These are phyloP conservation scores for Denticeps clupeoides DNA, from an alignment of 2,797 vertebrate species.

Conservation along the genomic window DNA sequence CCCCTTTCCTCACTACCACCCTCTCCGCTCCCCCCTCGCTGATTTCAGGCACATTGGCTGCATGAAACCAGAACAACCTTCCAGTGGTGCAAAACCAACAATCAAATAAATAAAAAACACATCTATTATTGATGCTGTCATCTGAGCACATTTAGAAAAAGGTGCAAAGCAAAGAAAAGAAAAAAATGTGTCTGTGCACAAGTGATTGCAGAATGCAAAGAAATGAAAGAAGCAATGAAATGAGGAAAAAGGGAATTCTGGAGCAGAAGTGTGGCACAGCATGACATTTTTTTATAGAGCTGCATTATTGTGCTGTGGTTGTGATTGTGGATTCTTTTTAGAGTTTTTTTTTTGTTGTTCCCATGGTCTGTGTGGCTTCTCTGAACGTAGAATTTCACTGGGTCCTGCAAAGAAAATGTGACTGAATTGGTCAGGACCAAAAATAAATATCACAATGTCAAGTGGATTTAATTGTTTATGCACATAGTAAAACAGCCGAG, in stretches of 20 bases:
- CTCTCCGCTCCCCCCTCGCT: too few species aligned
- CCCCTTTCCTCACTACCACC: too few species aligned
- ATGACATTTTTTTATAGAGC: slow-evolving; percentile 46
- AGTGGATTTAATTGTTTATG: too few species aligned
- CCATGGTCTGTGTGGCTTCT: too few species aligned
- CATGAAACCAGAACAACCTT: slow-evolving; percentile 43
- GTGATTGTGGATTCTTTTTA: slow-evolving; percentile 17
- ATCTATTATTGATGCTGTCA: slow-evolving; percentile 55
- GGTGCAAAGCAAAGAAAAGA: too few species aligned
- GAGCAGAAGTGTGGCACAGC: slow-evolving; percentile 24
- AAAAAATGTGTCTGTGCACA: slow-evolving; percentile 5
- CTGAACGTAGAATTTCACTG: too few species aligned
- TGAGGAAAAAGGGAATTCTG: not conserved
- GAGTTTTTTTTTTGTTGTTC: not conserved
- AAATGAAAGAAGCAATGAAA: slow-evolving; percentile 15
- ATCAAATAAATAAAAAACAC: slow-evolving; percentile 42
- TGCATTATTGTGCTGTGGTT: slow-evolving; percentile 36
- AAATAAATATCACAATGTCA: too few species aligned
- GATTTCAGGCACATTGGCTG: too few species aligned
- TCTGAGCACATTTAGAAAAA: slow-evolving; percentile 33
- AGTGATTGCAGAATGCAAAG: slow-evolving; percentile 22
- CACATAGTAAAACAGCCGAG: too few species aligned
- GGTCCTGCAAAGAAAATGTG: too few species aligned
- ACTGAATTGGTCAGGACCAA: too few species aligned
- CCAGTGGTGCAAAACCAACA: slow-evolving; percentile 43